Evolutionary conservation across 92 coral and sea anemone species (phyloP).

Genomic region (Epizoanthus rinbou): DNA sequence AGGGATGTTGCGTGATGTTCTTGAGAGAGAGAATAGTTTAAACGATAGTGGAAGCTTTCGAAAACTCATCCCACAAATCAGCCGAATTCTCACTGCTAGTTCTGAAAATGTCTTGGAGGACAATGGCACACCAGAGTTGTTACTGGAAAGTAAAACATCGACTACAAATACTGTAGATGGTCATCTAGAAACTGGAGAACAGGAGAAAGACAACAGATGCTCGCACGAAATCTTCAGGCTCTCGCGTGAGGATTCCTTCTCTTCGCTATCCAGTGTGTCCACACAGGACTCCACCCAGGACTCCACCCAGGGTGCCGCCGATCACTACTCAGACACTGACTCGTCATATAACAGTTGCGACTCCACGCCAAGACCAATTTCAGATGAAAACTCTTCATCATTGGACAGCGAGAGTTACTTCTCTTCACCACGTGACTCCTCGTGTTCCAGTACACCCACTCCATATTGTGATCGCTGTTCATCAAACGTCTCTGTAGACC

Average conservation of each 20-base stretch:
- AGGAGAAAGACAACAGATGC: neutral
- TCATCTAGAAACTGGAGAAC: neutral
- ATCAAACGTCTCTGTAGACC: slow-evolving; percentile 63
- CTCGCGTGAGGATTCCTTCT: slow-evolving; percentile 27
- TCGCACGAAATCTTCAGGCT: neutral
- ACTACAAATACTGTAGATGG: neutral
- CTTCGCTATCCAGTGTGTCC: slow-evolving; percentile 31
- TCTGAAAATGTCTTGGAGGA: neutral
- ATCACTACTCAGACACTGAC: slow-evolving; percentile 67
- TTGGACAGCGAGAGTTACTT: slow-evolving; percentile 64
- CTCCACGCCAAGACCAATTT: slow-evolving; percentile 67
- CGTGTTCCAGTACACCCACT: slow-evolving; percentile 52
- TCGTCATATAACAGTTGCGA: slow-evolving; percentile 82
- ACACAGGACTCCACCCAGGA: neutral
- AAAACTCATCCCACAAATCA: slow-evolving; percentile 1
- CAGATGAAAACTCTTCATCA: slow-evolving; percentile 64
- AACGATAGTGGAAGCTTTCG: slow-evolving; percentile 1
- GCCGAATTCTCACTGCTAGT: slow-evolving; percentile 11
- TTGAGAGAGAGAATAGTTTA: slow-evolving; percentile 31
- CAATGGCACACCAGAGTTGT: slow-evolving; percentile 5
- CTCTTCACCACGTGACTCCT: slow-evolving; percentile 67
- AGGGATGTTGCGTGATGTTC: slow-evolving; percentile 64
- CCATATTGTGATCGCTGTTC: slow-evolving; percentile 45
- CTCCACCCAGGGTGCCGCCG: slow-evolving; percentile 34
- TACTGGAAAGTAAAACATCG: neutral